phyloP scores from a whole-genome alignment of 1,140 invertebrate species.

The Megathymus violae region DNA sequence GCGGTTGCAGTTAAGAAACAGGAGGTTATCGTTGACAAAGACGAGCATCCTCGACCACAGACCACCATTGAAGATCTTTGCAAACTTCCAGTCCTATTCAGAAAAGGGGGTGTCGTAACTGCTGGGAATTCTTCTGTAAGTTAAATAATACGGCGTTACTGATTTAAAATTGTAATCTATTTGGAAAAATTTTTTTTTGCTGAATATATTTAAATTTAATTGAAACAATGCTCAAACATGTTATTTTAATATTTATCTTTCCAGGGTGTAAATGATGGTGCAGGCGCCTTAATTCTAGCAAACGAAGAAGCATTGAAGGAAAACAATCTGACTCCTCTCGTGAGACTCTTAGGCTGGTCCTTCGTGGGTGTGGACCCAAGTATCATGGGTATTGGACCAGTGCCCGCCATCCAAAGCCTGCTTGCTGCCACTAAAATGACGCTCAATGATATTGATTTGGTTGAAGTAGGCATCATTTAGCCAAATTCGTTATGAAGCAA shows the following conservation, averaged over 20 bases:
- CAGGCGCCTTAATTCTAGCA: slow-evolving; percentile 94
- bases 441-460: slow-evolving; percentile 94
- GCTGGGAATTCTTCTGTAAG: slow-evolving; percentile 97
- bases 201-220: no score
- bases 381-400: slow-evolving; percentile 96
- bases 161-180: no score
- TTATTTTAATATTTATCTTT: slow-evolving; percentile 11
- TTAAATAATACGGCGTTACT: not conserved
- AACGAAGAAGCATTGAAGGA: slow-evolving; percentile 94
- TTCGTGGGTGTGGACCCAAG: slow-evolving; percentile 92
- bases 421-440: slow-evolving; percentile 89
- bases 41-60: slow-evolving; percentile 97
- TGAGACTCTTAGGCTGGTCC: slow-evolving; percentile 90
- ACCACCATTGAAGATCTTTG: slow-evolving; percentile 92
- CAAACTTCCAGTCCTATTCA: slow-evolving; percentile 95
- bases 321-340: slow-evolving; percentile 91
- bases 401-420: slow-evolving; percentile 94
- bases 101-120: slow-evolving; percentile 97
- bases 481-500: no score
- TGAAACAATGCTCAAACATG: no score
- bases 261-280: slow-evolving; percentile 97
- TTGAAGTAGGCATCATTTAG: no score
- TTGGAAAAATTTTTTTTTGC: no score
- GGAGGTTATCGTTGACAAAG: slow-evolving; percentile 90
- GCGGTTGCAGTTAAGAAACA: slow-evolving; percentile 93